A percentile compares a stretch with the other conserved stretches of the same genome.
Conservation (phyloP, 2,113 vertebrate species). For the Syngnathus typhle region DNA sequence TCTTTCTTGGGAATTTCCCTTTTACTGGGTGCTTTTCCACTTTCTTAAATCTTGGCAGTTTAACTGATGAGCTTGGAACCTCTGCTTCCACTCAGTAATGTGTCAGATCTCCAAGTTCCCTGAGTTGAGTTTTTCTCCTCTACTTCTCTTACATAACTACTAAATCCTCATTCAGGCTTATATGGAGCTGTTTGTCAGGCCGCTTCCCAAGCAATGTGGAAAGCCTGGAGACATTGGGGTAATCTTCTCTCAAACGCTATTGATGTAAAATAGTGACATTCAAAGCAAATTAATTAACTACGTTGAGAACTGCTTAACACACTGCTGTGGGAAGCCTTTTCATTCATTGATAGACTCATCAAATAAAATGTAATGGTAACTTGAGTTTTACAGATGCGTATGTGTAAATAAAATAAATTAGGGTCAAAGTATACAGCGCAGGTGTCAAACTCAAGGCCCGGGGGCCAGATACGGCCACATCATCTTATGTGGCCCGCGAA, state of each 20-base stretch:
- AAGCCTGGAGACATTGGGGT: constrained; percentile 26
- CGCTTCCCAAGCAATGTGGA: constrained; percentile 26
- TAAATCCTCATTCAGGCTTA: constrained; percentile 51
- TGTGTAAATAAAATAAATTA: too few species aligned
- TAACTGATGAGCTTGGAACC: constrained; percentile 15
- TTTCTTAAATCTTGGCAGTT: not conserved
- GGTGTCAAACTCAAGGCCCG: too few species aligned
- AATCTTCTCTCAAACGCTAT: constrained; percentile 37
- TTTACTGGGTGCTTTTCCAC: constrained; percentile 3
- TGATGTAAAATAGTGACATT: constrained; percentile 15
- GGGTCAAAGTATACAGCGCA: too few species aligned
- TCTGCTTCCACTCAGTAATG: not conserved
- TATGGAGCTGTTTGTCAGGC: constrained; percentile 30
- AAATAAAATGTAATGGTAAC: not conserved
- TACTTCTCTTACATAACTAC: constrained; percentile 46
- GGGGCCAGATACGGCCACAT: too few species aligned
- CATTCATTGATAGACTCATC: not conserved
- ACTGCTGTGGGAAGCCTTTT: not conserved
- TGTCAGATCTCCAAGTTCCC: constrained; percentile 24
- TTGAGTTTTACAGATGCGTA: not conserved
- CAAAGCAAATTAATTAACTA: not conserved
- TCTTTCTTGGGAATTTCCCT: constrained; percentile 4
- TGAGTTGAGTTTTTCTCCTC: constrained; percentile 23
- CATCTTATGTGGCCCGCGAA: too few species aligned
- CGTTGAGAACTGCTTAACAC: not conserved